phyloP scores from a whole-genome alignment of 1,140 invertebrate species.

The Branchinecta lynchi region DNA sequence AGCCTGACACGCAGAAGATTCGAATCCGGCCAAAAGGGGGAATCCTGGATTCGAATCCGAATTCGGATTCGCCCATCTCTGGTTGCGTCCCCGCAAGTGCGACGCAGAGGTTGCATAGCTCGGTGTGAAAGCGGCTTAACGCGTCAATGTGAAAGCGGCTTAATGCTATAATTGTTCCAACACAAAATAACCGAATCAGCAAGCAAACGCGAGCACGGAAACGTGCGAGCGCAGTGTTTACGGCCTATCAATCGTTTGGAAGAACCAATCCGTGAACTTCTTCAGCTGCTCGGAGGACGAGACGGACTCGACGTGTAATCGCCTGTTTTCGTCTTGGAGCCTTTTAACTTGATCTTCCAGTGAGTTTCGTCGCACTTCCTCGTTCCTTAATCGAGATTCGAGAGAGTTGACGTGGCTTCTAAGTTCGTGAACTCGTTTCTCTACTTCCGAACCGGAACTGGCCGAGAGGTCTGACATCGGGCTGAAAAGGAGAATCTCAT shows the following conservation, averaged over 20 bases:
- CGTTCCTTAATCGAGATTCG: constrained; percentile 43
- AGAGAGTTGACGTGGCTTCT: constrained; percentile 45
- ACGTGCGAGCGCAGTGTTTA: constrained; percentile 22
- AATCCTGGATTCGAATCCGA: no score
- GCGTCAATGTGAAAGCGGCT: no score
- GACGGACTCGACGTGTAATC: constrained; percentile 71
- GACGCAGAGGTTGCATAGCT: no score
- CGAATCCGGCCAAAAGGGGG: no score
- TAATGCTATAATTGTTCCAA: no score
- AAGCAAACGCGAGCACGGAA: neutral
- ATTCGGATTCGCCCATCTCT: no score
- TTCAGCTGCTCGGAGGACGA: constrained; percentile 71
- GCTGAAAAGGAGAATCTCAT: constrained; percentile 12
- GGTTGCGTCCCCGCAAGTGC: no score
- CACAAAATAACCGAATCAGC: no score
- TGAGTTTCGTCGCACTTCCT: constrained; percentile 42
- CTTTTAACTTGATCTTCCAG: constrained; percentile 52
- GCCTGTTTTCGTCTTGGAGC: constrained; percentile 63
- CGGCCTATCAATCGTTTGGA: constrained; percentile 63
- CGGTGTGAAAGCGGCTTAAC: no score
- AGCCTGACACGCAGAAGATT: no score
- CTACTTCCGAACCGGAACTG: constrained; percentile 7
- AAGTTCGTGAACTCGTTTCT: constrained; percentile 31
- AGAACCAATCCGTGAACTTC: constrained; percentile 85
- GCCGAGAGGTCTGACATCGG: constrained; percentile 10